phyloP scores from a whole-genome alignment of 2,888 invertebrate genomes.

The Trissolcus brochymenae region DNA sequence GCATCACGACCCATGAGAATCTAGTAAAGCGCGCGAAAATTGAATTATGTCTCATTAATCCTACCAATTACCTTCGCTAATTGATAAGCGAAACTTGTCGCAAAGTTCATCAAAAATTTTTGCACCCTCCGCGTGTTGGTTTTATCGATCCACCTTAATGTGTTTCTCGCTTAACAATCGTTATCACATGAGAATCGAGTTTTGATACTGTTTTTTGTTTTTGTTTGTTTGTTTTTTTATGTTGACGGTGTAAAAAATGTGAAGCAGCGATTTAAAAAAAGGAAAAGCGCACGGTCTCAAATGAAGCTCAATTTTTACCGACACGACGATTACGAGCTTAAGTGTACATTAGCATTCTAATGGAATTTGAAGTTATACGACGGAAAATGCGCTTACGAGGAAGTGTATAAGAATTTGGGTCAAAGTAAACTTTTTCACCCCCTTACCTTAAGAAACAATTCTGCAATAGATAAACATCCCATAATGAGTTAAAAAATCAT shows the following conservation, averaged over 20 bases:
- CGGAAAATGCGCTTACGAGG: slow-evolving; percentile 29
- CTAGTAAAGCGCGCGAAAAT: slow-evolving; percentile 26
- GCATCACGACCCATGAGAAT: slow-evolving; percentile 30
- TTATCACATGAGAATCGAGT: slow-evolving; percentile 27
- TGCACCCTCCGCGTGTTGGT: slow-evolving; percentile 17
- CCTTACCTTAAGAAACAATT: too few relatives aligned
- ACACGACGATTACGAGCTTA: slow-evolving; percentile 36
- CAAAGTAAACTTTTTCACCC: slow-evolving; percentile 5
- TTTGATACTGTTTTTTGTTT: slow-evolving; percentile 18
- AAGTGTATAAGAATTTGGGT: slow-evolving; percentile 34
- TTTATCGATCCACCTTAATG: slow-evolving; percentile 26
- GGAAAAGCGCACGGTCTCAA: slow-evolving; percentile 12
- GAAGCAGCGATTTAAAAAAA: slow-evolving; percentile 22
- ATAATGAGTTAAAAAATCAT: neutral
- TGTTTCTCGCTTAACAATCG: too few relatives aligned
- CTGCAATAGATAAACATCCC: neutral
- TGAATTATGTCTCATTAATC: slow-evolving; percentile 44
- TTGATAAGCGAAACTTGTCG: slow-evolving; percentile 42
- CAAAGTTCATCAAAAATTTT: slow-evolving; percentile 38
- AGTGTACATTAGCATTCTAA: slow-evolving; percentile 46
- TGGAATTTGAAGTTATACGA: slow-evolving; percentile 41
- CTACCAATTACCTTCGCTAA: slow-evolving; percentile 35
- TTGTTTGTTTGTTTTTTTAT: slow-evolving; percentile 14
- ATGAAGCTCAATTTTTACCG: slow-evolving; percentile 29
- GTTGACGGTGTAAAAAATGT: slow-evolving; percentile 24